Evolutionary conservation across 2,888 invertebrate species (phyloP).

Genomic region (Himalopsyche kuldschensis): DNA sequence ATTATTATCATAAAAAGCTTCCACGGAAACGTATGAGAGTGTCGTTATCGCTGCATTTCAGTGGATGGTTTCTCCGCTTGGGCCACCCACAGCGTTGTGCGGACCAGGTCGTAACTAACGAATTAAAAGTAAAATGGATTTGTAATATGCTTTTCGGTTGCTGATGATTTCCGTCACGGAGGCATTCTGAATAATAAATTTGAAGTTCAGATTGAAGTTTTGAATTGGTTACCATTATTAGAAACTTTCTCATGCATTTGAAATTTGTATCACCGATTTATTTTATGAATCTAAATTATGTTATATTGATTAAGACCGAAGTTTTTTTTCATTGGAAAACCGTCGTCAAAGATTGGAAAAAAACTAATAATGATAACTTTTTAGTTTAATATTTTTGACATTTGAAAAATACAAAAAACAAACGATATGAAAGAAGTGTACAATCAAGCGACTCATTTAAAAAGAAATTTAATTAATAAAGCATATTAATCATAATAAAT

Average conservation of each 20-base stretch:
- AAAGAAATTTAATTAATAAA: too few relatives aligned
- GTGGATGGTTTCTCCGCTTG: neutral
- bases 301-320: too few relatives aligned
- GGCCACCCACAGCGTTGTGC: neutral
- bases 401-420: too few relatives aligned
- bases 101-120: neutral
- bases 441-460: too few relatives aligned
- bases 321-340: too few relatives aligned
- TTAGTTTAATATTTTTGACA: too few relatives aligned
- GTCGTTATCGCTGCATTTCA: neutral
- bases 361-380: too few relatives aligned
- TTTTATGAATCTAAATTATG: neutral
- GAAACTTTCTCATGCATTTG: neutral
- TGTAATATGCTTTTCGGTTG: neutral
- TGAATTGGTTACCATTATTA: neutral
- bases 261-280: neutral
- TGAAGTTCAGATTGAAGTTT: neutral
- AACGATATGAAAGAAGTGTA: too few relatives aligned
- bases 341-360: too few relatives aligned
- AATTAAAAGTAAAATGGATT: neutral
- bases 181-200: neutral
- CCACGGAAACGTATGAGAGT: neutral
- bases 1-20: neutral
- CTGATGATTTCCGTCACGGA: neutral
- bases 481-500: too few relatives aligned